phyloP scores from a whole-genome alignment of 2,888 invertebrate species.

The Agrotis clavis region DNA sequence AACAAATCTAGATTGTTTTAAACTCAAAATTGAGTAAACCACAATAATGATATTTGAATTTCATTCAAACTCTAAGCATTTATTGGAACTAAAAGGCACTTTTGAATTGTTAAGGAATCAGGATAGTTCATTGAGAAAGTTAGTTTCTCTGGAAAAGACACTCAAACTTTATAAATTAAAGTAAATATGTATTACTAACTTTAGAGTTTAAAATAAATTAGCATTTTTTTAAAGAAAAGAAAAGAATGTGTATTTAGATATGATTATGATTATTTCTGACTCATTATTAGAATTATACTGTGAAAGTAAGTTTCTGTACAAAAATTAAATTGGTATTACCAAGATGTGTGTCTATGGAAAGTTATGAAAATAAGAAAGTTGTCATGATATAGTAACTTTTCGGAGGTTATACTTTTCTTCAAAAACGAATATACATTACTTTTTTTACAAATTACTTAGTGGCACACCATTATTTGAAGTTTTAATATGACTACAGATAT shows the following conservation, averaged over 20 bases:
- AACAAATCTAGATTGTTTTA: not conserved
- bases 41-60: not conserved
- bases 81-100: not conserved
- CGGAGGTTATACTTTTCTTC: slow-evolving; percentile 37
- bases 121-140: too few species aligned
- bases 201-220: too few species aligned
- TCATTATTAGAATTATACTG: too few species aligned
- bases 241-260: too few species aligned
- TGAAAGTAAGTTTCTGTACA: not conserved
- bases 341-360: slow-evolving; percentile 11
- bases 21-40: not conserved
- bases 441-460: not conserved
- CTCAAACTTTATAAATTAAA: not conserved
- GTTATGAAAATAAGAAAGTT: slow-evolving; percentile 37
- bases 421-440: not conserved
- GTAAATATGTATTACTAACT: not conserved
- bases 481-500: slow-evolving; percentile 18
- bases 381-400: slow-evolving; percentile 38
- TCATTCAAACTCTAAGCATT: not conserved
- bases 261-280: too few species aligned
- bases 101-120: not conserved
- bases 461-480: not conserved
- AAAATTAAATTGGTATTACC: not conserved
- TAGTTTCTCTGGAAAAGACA: not conserved
- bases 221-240: too few species aligned